phyloP scores from a whole-genome alignment of 1,140 invertebrate species.

The Paraescarpia echinospica region DNA sequence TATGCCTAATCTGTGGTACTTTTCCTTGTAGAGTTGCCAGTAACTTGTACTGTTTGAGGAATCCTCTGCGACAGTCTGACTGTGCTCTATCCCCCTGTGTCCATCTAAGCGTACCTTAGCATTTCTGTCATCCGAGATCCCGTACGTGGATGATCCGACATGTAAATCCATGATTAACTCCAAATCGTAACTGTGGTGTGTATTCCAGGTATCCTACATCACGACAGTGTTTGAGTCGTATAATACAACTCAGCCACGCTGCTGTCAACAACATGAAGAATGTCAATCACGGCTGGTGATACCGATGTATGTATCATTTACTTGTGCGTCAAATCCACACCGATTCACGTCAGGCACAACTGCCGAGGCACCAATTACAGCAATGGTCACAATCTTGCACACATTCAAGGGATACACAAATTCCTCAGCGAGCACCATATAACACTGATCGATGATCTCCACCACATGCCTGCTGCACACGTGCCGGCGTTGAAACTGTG shows the following conservation, averaged over 20 bases:
- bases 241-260: not conserved
- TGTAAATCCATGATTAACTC: not conserved
- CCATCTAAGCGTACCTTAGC: not conserved
- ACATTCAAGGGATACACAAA: not conserved
- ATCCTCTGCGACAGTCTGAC: not conserved
- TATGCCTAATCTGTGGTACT: not conserved
- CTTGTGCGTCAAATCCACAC: not conserved
- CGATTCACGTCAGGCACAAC: not conserved
- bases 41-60: not conserved
- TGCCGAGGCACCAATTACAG: not conserved
- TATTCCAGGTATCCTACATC: not conserved
- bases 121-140: not conserved
- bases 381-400: not conserved
- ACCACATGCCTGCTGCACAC: not conserved
- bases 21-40: not conserved
- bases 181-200: not conserved
- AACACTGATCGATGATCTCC: not conserved
- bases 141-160: not conserved
- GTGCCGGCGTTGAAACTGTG: not conserved
- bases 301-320: not conserved
- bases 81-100: not conserved
- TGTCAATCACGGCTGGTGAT: not conserved
- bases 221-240: not conserved
- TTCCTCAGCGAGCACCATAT: not conserved
- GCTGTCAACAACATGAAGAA: not conserved